Conservation (phyloP, 2,888 invertebrate species). For the Cephus nigrinus region DNA sequence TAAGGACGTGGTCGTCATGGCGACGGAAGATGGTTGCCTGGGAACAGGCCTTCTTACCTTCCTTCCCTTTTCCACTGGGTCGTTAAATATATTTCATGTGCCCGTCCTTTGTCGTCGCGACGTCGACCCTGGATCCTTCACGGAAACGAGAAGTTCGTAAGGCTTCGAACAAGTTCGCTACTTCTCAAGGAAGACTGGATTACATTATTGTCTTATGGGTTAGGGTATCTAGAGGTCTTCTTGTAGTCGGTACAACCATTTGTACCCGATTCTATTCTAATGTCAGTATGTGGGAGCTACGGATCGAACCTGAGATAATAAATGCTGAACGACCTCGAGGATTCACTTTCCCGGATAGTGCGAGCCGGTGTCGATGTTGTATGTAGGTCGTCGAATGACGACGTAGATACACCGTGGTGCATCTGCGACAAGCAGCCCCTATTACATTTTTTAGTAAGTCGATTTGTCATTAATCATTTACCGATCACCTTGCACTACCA, state of each 20-base stretch:
- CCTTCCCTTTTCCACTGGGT: neutral
- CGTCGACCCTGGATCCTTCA: neutral
- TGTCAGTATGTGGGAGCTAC: neutral
- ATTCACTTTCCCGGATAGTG: neutral
- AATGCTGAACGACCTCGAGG: neutral
- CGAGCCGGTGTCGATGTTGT: neutral
- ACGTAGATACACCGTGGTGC: neutral
- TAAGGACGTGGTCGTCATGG: neutral
- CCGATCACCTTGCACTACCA: neutral
- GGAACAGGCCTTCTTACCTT: neutral
- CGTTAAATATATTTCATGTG: neutral
- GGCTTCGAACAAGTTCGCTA: neutral
- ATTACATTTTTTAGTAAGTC: conserved; percentile 1
- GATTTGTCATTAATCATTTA: conserved; percentile 4
- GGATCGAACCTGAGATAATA: neutral
- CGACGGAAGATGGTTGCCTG: neutral
- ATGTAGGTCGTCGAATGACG: conserved; percentile 1
- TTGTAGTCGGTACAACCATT: neutral
- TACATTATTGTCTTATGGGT: neutral
- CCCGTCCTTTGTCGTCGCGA: neutral
- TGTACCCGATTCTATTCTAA: neutral
- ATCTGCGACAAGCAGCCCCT: neutral
- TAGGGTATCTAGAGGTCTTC: neutral
- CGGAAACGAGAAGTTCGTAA: too few relatives aligned
- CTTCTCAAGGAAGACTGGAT: neutral